phyloP scores from a whole-genome alignment of 1,140 invertebrate genomes.

The Heliconius hewitsoni region DNA sequence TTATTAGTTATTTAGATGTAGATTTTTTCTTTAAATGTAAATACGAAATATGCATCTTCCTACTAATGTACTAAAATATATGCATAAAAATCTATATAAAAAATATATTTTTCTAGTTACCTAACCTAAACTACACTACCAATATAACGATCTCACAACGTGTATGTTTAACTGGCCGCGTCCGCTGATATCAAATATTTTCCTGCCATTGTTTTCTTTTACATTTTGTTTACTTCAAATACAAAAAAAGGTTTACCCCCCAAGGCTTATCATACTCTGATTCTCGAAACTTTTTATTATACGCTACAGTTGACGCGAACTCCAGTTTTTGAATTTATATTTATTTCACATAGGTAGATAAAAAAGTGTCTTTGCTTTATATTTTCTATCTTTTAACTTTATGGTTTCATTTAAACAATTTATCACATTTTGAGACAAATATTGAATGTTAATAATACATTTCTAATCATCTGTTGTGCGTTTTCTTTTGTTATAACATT shows the following conservation, averaged over 20 bases:
- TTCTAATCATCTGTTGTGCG: not conserved
- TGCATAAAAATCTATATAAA: not conserved
- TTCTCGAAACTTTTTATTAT: not conserved
- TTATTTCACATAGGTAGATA: not conserved
- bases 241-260: not conserved
- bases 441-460: not conserved
- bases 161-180: conserved; percentile 26
- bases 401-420: not conserved
- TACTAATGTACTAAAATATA: not conserved
- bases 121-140: not conserved
- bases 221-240: conserved; percentile 9
- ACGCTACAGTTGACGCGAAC: not conserved
- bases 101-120: not conserved
- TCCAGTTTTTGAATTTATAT: not conserved
- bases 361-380: not conserved
- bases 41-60: not conserved
- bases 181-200: conserved; percentile 24
- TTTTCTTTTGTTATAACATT: not conserved
- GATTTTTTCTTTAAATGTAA: not conserved
- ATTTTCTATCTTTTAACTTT: too few species aligned
- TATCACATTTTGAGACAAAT: not conserved
- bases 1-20: too few species aligned
- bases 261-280: conserved; percentile 1
- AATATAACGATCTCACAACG: conserved; percentile 27
- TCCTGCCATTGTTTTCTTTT: conserved; percentile 18